These are phyloP conservation scores for Drosophila lacteicornis DNA, from an alignment of 1,140 invertebrate species.

Conservation along the genomic window DNA sequence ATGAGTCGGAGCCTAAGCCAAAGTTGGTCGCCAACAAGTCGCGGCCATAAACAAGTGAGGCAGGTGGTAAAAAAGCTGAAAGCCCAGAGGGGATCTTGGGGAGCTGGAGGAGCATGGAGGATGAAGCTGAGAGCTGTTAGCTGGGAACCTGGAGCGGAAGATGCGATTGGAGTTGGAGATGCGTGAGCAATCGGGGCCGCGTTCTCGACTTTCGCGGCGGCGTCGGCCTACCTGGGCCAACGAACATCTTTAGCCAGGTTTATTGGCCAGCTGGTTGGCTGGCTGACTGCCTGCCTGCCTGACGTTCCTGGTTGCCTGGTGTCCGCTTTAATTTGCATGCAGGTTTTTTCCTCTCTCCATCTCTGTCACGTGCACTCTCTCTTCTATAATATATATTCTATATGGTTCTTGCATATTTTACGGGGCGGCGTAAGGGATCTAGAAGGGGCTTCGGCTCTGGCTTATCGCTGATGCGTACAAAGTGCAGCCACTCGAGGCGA, in stretches of 20 bases:
- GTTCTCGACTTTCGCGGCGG: constrained; percentile 35
- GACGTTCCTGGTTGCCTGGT: constrained; percentile 53
- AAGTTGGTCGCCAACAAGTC: constrained; percentile 57
- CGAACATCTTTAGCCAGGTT: constrained; percentile 18
- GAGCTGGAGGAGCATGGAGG: not conserved
- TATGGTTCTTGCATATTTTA: constrained; percentile 37
- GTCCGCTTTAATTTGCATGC: constrained; percentile 62
- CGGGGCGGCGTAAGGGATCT: constrained; percentile 19
- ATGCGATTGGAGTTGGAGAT: constrained; percentile 34
- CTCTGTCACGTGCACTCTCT: not conserved
- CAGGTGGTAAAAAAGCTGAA: constrained; percentile 52
- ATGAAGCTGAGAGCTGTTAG: constrained; percentile 1
- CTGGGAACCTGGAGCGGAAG: constrained; percentile 25
- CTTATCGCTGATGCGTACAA: constrained; percentile 46
- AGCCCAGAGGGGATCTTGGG: not conserved
- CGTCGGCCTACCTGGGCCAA: constrained; percentile 34
- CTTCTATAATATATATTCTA: not conserved
- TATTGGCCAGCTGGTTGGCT: constrained; percentile 35
- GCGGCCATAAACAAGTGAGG: constrained; percentile 60
- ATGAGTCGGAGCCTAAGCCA: constrained; percentile 19
- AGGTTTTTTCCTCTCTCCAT: constrained; percentile 42
- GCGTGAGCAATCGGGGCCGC: constrained; percentile 51
- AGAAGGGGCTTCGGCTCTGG: not conserved
- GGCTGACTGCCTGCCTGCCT: constrained; percentile 5
- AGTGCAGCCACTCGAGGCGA: constrained; percentile 47